phyloP scores from a whole-genome alignment of 2,888 invertebrate genomes.

The Drosophila limbata region DNA sequence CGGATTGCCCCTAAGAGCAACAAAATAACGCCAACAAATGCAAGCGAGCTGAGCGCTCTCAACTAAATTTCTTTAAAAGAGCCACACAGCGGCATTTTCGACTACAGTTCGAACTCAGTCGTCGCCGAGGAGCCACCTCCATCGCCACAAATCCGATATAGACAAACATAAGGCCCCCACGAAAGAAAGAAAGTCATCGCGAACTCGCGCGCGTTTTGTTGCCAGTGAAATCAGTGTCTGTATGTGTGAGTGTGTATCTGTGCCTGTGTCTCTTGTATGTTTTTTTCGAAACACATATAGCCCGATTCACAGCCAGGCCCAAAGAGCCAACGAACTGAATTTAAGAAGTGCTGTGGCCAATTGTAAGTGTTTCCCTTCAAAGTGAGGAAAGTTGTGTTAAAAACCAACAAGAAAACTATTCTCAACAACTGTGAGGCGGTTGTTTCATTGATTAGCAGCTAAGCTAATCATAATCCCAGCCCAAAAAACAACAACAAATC shows the following conservation, averaged over 20 bases:
- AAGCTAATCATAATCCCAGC: constrained; percentile 50
- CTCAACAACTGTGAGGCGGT: constrained; percentile 19
- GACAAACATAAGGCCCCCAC: constrained; percentile 4
- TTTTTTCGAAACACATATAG: constrained; percentile 28
- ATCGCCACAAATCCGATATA: constrained; percentile 21
- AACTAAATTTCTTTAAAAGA: constrained; percentile 81
- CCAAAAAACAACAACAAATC: constrained; percentile 20
- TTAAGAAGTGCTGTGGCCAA: constrained; percentile 35
- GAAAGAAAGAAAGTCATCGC: constrained; percentile 73
- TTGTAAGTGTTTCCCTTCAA: constrained; percentile 49
- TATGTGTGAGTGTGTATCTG: constrained; percentile 23
- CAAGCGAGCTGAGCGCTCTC: constrained; percentile 44
- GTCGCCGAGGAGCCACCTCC: constrained; percentile 69
- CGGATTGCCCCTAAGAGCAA: constrained; percentile 57
- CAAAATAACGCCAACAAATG: constrained; percentile 28
- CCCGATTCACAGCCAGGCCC: constrained; percentile 11
- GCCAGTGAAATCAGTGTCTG: constrained; percentile 66
- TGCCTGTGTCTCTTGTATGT: constrained; percentile 12
- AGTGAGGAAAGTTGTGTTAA: constrained; percentile 66
- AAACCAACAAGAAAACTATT: constrained; percentile 17
- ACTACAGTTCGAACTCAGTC: constrained; percentile 78
- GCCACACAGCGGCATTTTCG: constrained; percentile 55
- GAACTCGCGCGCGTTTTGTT: constrained; percentile 51
- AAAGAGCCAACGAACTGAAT: constrained; percentile 51
- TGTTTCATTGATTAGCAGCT: constrained; percentile 51